Base-by-base conservation (phyloP, 2,113 vertebrate species). In the Mellivora capensis region DNA sequence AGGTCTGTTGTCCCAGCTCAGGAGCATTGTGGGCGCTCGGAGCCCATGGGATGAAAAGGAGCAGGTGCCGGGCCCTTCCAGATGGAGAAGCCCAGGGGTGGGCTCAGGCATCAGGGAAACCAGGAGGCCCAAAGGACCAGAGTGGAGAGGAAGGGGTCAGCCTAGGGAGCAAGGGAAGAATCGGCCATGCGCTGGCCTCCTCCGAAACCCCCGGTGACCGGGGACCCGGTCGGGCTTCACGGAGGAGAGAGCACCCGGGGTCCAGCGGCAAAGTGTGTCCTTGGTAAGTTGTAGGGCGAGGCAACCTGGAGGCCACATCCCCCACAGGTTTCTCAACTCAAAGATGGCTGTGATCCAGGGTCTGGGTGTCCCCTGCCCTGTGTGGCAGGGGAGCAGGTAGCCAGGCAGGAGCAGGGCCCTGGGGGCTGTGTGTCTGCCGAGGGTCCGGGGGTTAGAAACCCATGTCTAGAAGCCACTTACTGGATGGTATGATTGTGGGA, bases 101-200 rank as follows among this genome's bases (percentile, higher is more conserved):
- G 52, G 20, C 7, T 23, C n/a, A 8, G 39, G 34, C 13, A 3
- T 31, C 2, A n/a, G 61, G 74, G 4, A 10, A 44, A 0, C 25
- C 15, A 3, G 13, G 52, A 34, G 59, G 31, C 25, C 29, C 39
- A 29, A 25, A 29, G 61, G 47, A 14, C 54, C 52, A 34, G 3
- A 47, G 57, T 3, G 1, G 37, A 44, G 23, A 0, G 3, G 44
- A 23, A 64, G 49, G 25, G 47, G 23, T 17, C 37, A 25, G 64
- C n/a, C n/a, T 17, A 6, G 57, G 44, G 5, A 25, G 1, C 0
- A 3, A 15, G 27, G 0, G 0, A 14, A 37, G 34, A 39, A 18
- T 25, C 61, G 18, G 89, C 13, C 2, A 0, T 3, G 14, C 0
- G 4, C 64, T 18, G 49, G 39, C 27, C 8, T 6, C 62, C 76